These are phyloP conservation scores for Sebastes nivosus DNA, from an alignment of 2,797 vertebrate species.

Conservation along the genomic window DNA sequence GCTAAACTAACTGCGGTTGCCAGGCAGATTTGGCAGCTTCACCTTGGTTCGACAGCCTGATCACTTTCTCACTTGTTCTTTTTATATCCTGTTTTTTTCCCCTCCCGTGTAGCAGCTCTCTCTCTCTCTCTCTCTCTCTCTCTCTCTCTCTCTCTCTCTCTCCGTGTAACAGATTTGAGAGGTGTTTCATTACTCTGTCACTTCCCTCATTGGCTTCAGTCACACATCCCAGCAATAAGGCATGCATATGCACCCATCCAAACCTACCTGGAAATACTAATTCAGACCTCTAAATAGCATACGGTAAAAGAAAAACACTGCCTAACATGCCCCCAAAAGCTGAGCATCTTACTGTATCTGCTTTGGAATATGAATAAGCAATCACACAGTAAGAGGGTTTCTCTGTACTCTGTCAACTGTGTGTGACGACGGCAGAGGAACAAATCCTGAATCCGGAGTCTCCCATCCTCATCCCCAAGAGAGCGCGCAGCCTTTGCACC, in stretches of 20 bases:
- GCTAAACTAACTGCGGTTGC: slow-evolving; percentile 61
- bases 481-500: slow-evolving; percentile 52
- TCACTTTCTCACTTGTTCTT: slow-evolving; percentile 59
- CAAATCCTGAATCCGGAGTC: slow-evolving; percentile 40
- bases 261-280: slow-evolving; percentile 13
- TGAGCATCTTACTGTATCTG: background rate
- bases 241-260: background rate
- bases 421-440: slow-evolving; percentile 37
- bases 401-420: slow-evolving; percentile 68
- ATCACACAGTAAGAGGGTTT: slow-evolving; percentile 71
- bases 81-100: slow-evolving; percentile 40
- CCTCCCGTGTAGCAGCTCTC: background rate
- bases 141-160: slow-evolving; percentile 6
- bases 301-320: background rate
- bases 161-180: slow-evolving; percentile 56
- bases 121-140: background rate
- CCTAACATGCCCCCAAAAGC: background rate
- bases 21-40: slow-evolving; percentile 66
- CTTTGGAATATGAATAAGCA: slow-evolving; percentile 69
- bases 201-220: slow-evolving; percentile 40
- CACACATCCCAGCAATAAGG: slow-evolving; percentile 20
- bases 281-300: background rate
- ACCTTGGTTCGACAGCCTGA: slow-evolving; percentile 22
- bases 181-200: slow-evolving; percentile 67
- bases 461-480: slow-evolving; percentile 37